These are phyloP conservation scores for Burhinus bistriatus DNA, from an alignment of 2,113 vertebrate genomes.

Conservation along the genomic window DNA sequence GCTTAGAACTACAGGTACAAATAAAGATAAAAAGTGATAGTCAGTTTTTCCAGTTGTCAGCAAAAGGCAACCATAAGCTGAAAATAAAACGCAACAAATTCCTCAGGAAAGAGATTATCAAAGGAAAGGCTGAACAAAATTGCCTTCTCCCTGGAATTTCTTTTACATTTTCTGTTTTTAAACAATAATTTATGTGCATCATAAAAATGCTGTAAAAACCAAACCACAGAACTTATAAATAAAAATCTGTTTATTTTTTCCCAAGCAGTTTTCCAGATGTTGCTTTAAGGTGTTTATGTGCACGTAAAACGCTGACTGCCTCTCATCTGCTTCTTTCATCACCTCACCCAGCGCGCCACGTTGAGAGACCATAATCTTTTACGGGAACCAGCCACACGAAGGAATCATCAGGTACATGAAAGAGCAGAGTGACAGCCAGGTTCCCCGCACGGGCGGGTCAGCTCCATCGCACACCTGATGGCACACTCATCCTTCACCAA, in stretches of 20 bases:
- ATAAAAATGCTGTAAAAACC: not conserved
- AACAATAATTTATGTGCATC: conserved; percentile 7
- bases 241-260: not conserved
- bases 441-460: not conserved
- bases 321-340: not conserved
- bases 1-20: not conserved
- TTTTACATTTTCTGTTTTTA: not conserved
- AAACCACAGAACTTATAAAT: not conserved
- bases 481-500: not conserved
- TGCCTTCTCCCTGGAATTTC: not conserved
- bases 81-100: conserved; percentile 5
- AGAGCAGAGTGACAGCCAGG: not conserved
- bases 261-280: not conserved
- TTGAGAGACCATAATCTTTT: not conserved
- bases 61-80: not conserved
- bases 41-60: not conserved
- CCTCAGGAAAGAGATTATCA: not conserved
- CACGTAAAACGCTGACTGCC: not conserved
- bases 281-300: not conserved
- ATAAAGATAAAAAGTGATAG: not conserved
- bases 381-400: not conserved
- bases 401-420: not conserved
- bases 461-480: not conserved
- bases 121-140: not conserved
- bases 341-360: not conserved